phyloP scores from a whole-genome alignment of 2,797 vertebrate genomes.

The Xerus rutilus region DNA sequence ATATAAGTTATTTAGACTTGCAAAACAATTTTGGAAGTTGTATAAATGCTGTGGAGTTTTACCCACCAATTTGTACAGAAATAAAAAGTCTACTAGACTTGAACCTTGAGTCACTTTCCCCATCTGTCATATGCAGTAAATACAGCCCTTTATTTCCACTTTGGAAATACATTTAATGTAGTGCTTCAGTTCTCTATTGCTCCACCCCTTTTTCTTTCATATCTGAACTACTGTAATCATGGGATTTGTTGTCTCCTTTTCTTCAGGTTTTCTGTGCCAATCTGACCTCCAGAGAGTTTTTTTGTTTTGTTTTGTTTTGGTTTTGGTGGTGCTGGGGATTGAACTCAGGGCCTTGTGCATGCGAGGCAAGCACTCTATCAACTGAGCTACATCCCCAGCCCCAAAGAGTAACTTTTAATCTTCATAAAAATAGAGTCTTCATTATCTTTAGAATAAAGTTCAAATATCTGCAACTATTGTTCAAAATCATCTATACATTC shows the following conservation, averaged over 20 bases:
- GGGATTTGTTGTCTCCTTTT: background rate
- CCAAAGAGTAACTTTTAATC: background rate
- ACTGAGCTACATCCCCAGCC: no score
- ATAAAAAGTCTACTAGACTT: background rate
- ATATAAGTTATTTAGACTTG: background rate
- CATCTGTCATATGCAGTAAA: background rate
- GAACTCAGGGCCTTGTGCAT: no score
- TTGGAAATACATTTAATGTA: background rate
- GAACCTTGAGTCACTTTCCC: background rate
- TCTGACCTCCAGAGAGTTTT: background rate
- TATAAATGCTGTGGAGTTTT: background rate
- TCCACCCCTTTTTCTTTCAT: background rate
- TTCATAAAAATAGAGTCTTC: constrained; percentile 34
- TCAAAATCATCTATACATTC: background rate
- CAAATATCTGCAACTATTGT: constrained; percentile 15
- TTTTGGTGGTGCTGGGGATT: no score
- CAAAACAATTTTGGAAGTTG: background rate
- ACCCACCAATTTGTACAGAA: background rate
- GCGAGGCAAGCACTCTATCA: no score
- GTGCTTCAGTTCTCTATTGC: background rate
- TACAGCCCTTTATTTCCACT: background rate
- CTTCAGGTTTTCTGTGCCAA: background rate
- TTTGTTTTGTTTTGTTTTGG: no score
- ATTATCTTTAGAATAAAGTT: constrained; percentile 23
- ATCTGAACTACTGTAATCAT: background rate